phyloP scores from a whole-genome alignment of 2,113 vertebrate species.

The Sclerurus mexicanus region DNA sequence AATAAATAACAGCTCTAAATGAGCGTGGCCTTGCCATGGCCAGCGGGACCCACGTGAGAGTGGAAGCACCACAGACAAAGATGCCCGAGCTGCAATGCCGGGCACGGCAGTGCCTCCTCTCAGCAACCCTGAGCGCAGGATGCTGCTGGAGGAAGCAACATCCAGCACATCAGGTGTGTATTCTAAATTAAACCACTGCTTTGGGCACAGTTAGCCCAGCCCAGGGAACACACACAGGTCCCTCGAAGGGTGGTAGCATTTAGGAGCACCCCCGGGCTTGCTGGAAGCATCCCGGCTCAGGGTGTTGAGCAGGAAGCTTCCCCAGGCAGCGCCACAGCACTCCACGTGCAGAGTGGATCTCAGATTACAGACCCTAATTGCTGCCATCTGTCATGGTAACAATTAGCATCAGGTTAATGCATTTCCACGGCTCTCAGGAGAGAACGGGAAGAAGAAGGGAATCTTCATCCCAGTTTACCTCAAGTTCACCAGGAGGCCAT shows the following conservation, averaged over 20 bases:
- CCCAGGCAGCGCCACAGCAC: neutral
- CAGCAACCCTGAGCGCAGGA: neutral
- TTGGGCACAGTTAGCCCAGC: neutral
- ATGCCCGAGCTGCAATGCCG: neutral
- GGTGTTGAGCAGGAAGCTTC: neutral
- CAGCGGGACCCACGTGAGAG: neutral
- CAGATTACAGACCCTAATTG: neutral
- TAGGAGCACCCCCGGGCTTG: neutral
- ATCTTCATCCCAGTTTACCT: neutral
- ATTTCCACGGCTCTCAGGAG: neutral
- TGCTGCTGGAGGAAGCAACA: neutral
- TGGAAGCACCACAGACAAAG: neutral
- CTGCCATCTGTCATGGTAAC: neutral
- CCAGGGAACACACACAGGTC: neutral
- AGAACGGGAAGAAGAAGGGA: neutral
- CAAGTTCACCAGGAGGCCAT: neutral
- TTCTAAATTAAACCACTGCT: neutral
- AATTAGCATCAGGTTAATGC: neutral
- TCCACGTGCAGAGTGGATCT: neutral
- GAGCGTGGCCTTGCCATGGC: neutral
- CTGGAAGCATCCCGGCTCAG: neutral
- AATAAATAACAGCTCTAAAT: constrained; percentile 25
- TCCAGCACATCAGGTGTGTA: neutral
- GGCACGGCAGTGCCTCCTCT: neutral
- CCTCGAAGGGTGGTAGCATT: neutral